Evolutionary conservation across 2,888 invertebrate genomes (phyloP).

Genomic region (Dolichopus griseipennis): DNA sequence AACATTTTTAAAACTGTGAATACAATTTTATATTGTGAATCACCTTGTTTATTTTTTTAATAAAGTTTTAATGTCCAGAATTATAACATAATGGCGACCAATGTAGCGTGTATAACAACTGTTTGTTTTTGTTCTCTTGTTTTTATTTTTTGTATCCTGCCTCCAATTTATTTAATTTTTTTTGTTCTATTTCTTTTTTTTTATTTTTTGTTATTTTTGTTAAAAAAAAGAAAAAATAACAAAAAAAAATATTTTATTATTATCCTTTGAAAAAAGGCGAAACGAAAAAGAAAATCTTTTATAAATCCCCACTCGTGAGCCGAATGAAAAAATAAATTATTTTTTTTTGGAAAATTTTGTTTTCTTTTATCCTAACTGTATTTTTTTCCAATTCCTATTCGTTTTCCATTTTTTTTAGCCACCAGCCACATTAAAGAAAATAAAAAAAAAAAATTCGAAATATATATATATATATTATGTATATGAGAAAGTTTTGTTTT

Average conservation of each 20-base stretch:
- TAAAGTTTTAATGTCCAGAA: neutral
- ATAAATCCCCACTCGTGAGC: constrained; percentile 2
- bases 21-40: too few species aligned
- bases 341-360: neutral
- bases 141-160: neutral
- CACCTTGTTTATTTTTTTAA: too few species aligned
- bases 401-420: neutral
- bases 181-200: neutral
- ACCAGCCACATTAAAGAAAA: too few species aligned
- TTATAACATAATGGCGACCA: neutral
- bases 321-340: neutral
- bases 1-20: too few species aligned
- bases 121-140: neutral
- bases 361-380: too few species aligned
- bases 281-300: constrained; percentile 2
- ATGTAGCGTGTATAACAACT: neutral
- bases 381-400: neutral
- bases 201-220: neutral
- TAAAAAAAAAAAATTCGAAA: too few species aligned
- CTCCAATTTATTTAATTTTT: neutral
- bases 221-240: neutral
- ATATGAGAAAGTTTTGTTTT: too few species aligned
- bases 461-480: too few species aligned
- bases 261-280: neutral
- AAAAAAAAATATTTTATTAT: neutral